Evolutionary conservation across 2,113 vertebrate genomes (phyloP).

Genomic region (Rhombomys opimus): DNA sequence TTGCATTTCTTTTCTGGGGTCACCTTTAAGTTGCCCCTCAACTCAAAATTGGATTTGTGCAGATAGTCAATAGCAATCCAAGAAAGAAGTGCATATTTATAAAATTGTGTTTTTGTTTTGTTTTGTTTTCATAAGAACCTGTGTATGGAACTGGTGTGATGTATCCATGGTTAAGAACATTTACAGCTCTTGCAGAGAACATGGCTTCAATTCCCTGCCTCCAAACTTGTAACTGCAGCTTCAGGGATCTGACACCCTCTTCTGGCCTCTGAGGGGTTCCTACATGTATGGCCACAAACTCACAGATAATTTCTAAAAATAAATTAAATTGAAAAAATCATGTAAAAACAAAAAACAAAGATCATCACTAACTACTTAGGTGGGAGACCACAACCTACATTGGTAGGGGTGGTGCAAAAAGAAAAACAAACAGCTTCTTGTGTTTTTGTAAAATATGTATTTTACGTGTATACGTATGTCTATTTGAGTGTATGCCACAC

Average conservation of each 20-base stretch:
- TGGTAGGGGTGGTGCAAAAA: background rate
- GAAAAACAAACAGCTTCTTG: background rate
- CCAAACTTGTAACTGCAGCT: background rate
- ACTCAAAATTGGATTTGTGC: background rate
- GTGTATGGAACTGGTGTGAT: background rate
- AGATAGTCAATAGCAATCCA: background rate
- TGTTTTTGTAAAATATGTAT: background rate
- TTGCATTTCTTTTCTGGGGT: background rate
- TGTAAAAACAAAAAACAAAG: background rate
- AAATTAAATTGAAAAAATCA: background rate
- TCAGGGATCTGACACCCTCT: background rate
- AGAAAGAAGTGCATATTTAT: slow-evolving; percentile 11
- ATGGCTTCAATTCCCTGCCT: background rate
- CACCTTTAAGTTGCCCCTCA: background rate
- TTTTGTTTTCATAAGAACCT: background rate
- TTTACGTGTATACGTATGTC: background rate
- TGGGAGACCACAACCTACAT: background rate
- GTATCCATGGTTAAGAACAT: background rate
- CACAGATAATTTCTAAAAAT: background rate
- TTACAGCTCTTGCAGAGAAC: background rate
- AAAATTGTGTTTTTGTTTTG: background rate
- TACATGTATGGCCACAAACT: background rate
- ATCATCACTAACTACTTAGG: background rate
- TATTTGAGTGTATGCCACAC: background rate
- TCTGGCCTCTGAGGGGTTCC: background rate